These are phyloP conservation scores for Euwallacea fornicatus DNA, from an alignment of 1,140 invertebrate species.

Conservation along the genomic window DNA sequence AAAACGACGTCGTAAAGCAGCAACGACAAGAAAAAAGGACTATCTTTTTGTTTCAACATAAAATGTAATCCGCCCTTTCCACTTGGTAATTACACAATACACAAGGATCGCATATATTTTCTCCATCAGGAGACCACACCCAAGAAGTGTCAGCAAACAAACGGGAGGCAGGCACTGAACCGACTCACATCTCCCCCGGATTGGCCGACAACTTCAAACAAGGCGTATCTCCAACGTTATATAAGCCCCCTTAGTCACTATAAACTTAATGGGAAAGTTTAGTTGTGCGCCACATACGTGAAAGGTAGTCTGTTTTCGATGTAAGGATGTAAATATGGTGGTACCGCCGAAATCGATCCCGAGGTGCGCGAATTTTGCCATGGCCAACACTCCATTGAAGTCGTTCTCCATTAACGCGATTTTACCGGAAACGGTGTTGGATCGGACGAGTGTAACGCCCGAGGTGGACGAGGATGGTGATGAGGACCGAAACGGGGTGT, in stretches of 20 bases:
- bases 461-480: slow-evolving; percentile 37
- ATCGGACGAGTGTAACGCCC: slow-evolving; percentile 54
- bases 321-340: slow-evolving; percentile 44
- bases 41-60: slow-evolving; percentile 25
- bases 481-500: slow-evolving; percentile 27
- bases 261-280: slow-evolving; percentile 37
- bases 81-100: slow-evolving; percentile 25
- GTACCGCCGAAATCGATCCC: slow-evolving; percentile 23
- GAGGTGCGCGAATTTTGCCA: slow-evolving; percentile 13
- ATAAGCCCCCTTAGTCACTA: slow-evolving; percentile 40
- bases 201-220: slow-evolving; percentile 38
- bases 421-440: slow-evolving; percentile 65
- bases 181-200: slow-evolving; percentile 23
- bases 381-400: slow-evolving; percentile 61
- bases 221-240: slow-evolving; percentile 41
- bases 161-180: slow-evolving; percentile 35
- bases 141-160: slow-evolving; percentile 40
- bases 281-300: slow-evolving; percentile 38
- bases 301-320: slow-evolving; percentile 19
- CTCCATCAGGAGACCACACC: slow-evolving; percentile 39
- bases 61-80: slow-evolving; percentile 29
- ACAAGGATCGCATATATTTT: slow-evolving; percentile 20
- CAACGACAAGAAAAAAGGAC: slow-evolving; percentile 1
- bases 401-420: slow-evolving; percentile 75
- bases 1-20: slow-evolving; percentile 28